A percentile compares a stretch with the other conserved stretches of the same genome.
Conservation (phyloP, 2,888 invertebrate genomes). For the Aporophyla lueneburgensis region DNA sequence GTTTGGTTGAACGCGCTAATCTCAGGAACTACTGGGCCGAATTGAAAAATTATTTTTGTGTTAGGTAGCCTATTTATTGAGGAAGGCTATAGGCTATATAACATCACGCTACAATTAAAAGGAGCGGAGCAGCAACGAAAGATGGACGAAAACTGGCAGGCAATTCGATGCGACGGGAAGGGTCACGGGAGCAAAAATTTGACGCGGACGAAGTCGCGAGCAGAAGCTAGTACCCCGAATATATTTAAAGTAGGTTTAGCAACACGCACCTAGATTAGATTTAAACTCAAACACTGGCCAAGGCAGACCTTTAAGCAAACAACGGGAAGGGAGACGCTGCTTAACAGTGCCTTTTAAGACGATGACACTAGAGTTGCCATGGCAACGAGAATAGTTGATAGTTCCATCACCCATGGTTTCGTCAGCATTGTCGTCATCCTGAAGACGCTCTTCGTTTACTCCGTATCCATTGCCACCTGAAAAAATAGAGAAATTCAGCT, state of each 20-base stretch:
- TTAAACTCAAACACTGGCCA: conserved; percentile 83
- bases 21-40: too few species aligned
- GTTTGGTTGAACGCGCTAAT: too few species aligned
- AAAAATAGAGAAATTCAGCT: conserved; percentile 60
- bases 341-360: conserved; percentile 39
- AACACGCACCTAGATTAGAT: conserved; percentile 17
- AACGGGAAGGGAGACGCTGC: conserved; percentile 68
- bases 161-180: too few species aligned
- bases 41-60: too few species aligned
- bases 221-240: too few species aligned
- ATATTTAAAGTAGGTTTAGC: conserved; percentile 10
- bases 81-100: too few species aligned
- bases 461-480: conserved; percentile 89
- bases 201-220: too few species aligned
- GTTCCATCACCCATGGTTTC: conserved; percentile 18
- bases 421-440: conserved; percentile 57
- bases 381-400: conserved; percentile 10
- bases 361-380: conserved; percentile 19
- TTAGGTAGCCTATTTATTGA: too few species aligned
- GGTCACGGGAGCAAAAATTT: too few species aligned
- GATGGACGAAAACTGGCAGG: too few species aligned
- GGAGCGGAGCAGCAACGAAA: too few species aligned
- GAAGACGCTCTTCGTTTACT: conserved; percentile 81
- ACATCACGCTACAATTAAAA: too few species aligned
- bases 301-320: conserved; percentile 77